Evolutionary conservation across 2,888 invertebrate species (phyloP).

Genomic region (Lithodes maja): DNA sequence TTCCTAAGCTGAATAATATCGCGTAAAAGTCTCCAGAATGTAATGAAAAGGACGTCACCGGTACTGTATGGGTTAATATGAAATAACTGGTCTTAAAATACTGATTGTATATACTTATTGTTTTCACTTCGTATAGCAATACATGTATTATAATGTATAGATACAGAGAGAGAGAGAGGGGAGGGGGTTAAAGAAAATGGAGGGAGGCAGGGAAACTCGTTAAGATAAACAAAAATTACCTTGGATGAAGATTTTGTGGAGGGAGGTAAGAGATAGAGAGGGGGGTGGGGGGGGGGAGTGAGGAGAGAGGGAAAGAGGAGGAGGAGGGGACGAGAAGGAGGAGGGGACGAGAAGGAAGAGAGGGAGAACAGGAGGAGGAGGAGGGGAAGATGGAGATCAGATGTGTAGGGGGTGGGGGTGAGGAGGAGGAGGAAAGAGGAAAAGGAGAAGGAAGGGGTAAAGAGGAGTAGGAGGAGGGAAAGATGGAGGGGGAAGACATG

Average conservation of each 20-base stretch:
- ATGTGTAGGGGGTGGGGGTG: neutral
- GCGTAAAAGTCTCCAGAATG: too few species aligned
- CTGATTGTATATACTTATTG: too few species aligned
- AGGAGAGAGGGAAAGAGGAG: neutral
- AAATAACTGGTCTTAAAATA: too few species aligned
- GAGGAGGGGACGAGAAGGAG: neutral
- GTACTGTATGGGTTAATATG: too few species aligned
- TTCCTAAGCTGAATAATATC: too few species aligned
- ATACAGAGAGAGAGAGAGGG: neutral
- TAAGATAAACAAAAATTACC: neutral
- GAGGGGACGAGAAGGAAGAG: neutral
- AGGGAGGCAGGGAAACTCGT: neutral
- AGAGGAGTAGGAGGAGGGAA: neutral
- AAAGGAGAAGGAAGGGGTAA: neutral
- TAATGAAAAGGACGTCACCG: too few species aligned
- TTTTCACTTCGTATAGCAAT: too few species aligned
- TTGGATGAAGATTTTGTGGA: neutral
- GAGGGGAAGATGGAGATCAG: neutral
- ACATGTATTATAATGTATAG: too few species aligned
- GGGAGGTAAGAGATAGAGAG: neutral
- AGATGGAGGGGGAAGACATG: neutral
- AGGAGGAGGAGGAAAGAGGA: neutral
- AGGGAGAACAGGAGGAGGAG: neutral
- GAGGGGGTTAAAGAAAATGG: neutral
- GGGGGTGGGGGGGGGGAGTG: neutral